Evolutionary conservation across 2,888 invertebrate genomes (phyloP).

Genomic region (Cerastoderma edule): DNA sequence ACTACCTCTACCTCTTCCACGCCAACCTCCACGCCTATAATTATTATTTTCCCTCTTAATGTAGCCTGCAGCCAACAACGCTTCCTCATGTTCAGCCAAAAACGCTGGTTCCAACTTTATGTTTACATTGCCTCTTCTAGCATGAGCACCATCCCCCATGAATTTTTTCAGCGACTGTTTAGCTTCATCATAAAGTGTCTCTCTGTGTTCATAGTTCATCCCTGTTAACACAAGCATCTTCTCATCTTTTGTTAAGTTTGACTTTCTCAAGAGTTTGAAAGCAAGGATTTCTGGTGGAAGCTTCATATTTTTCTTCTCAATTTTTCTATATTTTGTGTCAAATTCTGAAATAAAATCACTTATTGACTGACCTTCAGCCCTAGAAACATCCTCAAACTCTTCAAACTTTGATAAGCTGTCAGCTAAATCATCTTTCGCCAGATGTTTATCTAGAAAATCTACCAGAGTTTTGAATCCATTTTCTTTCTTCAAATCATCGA

Average conservation of each 20-base stretch:
- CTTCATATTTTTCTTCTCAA: conserved; percentile 55
- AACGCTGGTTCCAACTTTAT: conserved; percentile 27
- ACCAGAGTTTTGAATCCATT: no score
- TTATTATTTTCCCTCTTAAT: no score
- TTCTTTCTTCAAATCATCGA: conserved; percentile 40
- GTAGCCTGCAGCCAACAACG: neutral
- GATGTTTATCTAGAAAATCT: no score
- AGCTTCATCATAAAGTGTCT: conserved; percentile 50
- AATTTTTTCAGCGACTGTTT: conserved; percentile 42
- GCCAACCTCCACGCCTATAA: neutral
- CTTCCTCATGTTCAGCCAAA: conserved; percentile 12
- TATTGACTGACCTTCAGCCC: conserved; percentile 44
- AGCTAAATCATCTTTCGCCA: conserved; percentile 50
- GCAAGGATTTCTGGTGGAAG: conserved; percentile 12
- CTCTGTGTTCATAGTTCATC: conserved; percentile 45
- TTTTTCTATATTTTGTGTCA: conserved; percentile 53
- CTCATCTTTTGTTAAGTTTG: conserved; percentile 29
- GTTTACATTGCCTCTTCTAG: neutral
- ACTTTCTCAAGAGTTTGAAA: conserved; percentile 19
- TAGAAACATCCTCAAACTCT: conserved; percentile 51
- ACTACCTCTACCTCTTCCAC: neutral
- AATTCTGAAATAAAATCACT: conserved; percentile 46
- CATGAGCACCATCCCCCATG: conserved; percentile 18
- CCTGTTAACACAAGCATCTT: conserved; percentile 49
- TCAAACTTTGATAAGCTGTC: conserved; percentile 56